Evolutionary conservation across 2,113 vertebrate genomes (phyloP).

Genomic region (Gnathonemus echidnorhynchus): DNA sequence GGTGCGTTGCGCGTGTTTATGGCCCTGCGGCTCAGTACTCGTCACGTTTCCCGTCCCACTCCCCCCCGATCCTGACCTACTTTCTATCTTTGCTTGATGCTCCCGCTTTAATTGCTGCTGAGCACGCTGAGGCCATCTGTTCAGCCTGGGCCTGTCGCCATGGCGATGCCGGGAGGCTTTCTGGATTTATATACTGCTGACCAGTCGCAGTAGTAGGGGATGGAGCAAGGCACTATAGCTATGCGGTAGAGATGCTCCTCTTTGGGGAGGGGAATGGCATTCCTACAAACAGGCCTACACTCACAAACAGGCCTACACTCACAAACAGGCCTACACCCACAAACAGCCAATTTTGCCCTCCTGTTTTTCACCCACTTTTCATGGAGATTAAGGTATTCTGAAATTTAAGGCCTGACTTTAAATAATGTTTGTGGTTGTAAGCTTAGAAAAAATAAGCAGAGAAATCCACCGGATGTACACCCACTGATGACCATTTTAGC

Average conservation of each 20-base stretch:
- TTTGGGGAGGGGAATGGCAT: neutral
- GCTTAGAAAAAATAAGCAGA: neutral
- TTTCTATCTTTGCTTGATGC: constrained; percentile 42
- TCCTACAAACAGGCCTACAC: neutral
- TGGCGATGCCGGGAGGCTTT: constrained; percentile 69
- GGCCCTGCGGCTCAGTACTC: constrained; percentile 10
- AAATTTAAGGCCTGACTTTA: neutral
- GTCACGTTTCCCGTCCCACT: constrained; percentile 9
- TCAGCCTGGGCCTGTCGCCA: constrained; percentile 61
- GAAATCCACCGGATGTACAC: neutral
- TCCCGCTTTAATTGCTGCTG: constrained; percentile 64
- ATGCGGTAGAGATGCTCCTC: constrained; percentile 13
- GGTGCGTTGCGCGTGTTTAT: neutral
- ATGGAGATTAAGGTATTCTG: too few relatives aligned
- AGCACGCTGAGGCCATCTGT: constrained; percentile 70
- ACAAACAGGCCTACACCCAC: neutral
- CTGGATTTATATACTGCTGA: constrained; percentile 54
- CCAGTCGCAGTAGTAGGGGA: neutral
- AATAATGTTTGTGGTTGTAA: neutral
- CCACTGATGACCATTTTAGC: neutral
- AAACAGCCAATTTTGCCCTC: neutral
- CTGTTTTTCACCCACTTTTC: neutral
- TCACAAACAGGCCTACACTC: neutral
- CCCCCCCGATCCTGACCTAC: constrained; percentile 43
- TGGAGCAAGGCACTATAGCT: constrained; percentile 33